Percentiles rank a stretch among this genome's conserved stretches.
Conservation (phyloP, 2,113 vertebrate species). For the Prinia subflava region DNA sequence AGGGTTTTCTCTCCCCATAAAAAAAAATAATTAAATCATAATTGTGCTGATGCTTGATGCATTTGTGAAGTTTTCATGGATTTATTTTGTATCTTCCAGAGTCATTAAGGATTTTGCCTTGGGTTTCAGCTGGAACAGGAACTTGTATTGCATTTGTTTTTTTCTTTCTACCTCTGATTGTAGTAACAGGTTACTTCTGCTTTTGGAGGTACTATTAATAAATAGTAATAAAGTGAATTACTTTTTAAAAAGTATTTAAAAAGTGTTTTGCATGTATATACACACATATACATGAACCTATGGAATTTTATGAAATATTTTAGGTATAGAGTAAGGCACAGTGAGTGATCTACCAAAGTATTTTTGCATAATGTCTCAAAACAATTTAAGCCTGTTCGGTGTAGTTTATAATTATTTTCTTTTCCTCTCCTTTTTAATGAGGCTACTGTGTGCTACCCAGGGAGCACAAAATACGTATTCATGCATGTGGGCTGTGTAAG, state of each 20-base stretch:
- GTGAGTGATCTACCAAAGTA: not conserved
- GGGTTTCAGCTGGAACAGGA: not conserved
- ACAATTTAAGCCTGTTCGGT: not conserved
- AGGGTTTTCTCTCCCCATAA: not conserved
- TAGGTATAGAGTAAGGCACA: not conserved
- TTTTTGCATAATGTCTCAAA: not conserved
- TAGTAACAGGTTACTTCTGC: not conserved
- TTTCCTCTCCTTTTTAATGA: not conserved
- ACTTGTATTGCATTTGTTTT: not conserved
- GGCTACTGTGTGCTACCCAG: not conserved
- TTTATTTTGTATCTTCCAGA: not conserved
- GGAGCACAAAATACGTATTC: slow-evolving; percentile 12
- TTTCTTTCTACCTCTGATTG: not conserved
- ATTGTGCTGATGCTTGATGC: not conserved
- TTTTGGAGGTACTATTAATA: not conserved
- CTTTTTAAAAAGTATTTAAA: rapidly evolving
- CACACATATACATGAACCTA: not conserved
- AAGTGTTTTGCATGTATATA: not conserved
- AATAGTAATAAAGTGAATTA: not conserved
- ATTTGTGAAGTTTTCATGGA: not conserved
- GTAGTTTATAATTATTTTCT: slow-evolving; percentile 35
- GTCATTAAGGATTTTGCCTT: not conserved
- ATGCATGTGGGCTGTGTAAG: not conserved
- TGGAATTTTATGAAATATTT: not conserved
- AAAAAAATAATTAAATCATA: not conserved